phyloP scores from a whole-genome alignment of 2,113 vertebrate species.

The Cephalopholis sonnerati region DNA sequence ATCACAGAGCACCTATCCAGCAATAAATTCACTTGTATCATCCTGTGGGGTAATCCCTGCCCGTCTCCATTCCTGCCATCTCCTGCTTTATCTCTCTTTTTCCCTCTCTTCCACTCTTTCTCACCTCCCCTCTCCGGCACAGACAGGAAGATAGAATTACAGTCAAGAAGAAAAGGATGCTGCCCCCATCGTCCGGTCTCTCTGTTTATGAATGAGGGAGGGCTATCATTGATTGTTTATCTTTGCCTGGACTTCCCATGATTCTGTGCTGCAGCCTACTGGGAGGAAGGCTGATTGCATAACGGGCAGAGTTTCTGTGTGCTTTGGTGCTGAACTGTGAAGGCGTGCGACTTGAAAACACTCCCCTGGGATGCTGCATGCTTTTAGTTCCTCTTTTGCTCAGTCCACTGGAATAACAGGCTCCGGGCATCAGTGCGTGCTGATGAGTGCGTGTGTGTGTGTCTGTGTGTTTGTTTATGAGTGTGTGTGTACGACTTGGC shows the following conservation, averaged over 20 bases:
- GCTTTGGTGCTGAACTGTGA: slow-evolving; percentile 83
- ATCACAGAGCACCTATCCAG: slow-evolving; percentile 63
- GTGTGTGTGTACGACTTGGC: slow-evolving; percentile 17
- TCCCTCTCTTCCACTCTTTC: neutral
- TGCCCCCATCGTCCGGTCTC: slow-evolving; percentile 47
- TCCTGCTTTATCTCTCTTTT: slow-evolving; percentile 47
- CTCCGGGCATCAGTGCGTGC: slow-evolving; percentile 68
- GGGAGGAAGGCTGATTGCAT: slow-evolving; percentile 80
- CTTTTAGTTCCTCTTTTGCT: slow-evolving; percentile 85
- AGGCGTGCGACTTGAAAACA: slow-evolving; percentile 83
- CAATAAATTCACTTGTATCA: slow-evolving; percentile 60
- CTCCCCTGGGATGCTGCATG: slow-evolving; percentile 77
- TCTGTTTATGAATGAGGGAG: slow-evolving; percentile 81
- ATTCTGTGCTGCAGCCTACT: slow-evolving; percentile 76
- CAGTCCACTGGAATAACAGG: slow-evolving; percentile 83
- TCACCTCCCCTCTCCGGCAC: slow-evolving; percentile 40
- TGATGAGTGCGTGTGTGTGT: slow-evolving; percentile 52
- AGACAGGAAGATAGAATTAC: slow-evolving; percentile 70
- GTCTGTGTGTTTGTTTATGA: slow-evolving; percentile 20
- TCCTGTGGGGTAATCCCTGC: slow-evolving; percentile 64
- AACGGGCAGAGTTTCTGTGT: slow-evolving; percentile 78
- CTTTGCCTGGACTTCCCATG: slow-evolving; percentile 81
- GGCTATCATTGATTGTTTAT: slow-evolving; percentile 82
- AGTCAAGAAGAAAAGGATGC: slow-evolving; percentile 56
- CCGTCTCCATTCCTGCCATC: slow-evolving; percentile 37